Evolutionary conservation across 1,140 invertebrate genomes (phyloP).

Genomic region (Elymnias hypermnestra): DNA sequence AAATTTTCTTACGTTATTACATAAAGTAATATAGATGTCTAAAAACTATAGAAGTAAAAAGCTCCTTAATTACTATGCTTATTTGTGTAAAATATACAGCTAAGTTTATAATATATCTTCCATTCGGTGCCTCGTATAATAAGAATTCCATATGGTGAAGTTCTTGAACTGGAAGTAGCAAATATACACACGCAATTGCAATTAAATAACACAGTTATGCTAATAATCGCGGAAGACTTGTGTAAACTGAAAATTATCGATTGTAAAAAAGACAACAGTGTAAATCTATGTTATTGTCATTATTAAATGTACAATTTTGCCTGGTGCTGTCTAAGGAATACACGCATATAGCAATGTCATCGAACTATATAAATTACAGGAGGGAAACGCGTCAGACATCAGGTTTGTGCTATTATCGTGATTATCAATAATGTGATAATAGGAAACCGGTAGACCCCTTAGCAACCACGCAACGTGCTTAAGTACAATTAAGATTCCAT

Average conservation of each 20-base stretch:
- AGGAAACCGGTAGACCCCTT: slow-evolving; percentile 4
- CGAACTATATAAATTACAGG: slow-evolving; percentile 14
- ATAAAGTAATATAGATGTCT: too few relatives aligned
- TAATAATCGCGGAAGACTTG: neutral
- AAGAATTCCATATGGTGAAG: too few relatives aligned
- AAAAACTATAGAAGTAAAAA: too few relatives aligned
- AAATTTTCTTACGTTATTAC: too few relatives aligned
- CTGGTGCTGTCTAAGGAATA: neutral
- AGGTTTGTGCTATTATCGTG: slow-evolving; percentile 5
- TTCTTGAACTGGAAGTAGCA: too few relatives aligned
- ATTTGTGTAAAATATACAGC: too few relatives aligned
- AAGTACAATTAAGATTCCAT: slow-evolving; percentile 16
- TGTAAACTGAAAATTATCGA: neutral
- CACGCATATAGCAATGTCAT: slow-evolving; percentile 11
- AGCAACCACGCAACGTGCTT: slow-evolving; percentile 4
- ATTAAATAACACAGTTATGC: neutral
- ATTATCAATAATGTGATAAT: slow-evolving; percentile 20
- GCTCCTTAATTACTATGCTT: too few relatives aligned
- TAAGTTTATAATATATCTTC: too few relatives aligned
- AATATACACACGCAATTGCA: neutral
- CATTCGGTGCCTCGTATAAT: too few relatives aligned
- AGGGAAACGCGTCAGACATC: slow-evolving; percentile 4
- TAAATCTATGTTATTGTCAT: neutral
- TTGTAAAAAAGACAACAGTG: neutral
- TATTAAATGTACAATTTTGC: neutral